These are phyloP conservation scores for Leptocoma aspasia DNA, from an alignment of 2,113 vertebrate species.

Conservation along the genomic window DNA sequence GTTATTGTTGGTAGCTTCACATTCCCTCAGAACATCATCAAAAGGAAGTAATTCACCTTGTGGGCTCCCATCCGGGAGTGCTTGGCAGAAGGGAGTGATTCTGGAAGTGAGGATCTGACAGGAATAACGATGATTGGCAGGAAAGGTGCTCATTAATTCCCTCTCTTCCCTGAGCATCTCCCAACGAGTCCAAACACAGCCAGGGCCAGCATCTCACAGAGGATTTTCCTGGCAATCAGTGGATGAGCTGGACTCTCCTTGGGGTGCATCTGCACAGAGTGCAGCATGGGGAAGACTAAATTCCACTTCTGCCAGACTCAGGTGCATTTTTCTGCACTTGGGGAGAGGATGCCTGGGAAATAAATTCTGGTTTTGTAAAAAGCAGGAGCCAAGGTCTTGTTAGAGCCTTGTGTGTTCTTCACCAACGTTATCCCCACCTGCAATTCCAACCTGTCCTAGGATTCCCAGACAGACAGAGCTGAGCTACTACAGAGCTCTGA, in stretches of 20 bases:
- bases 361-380: not conserved
- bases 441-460: not conserved
- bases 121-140: not conserved
- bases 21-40: not conserved
- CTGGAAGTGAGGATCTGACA: not conserved
- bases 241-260: not conserved
- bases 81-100: not conserved
- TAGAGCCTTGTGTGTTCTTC: not conserved
- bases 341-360: not conserved
- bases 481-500: not conserved
- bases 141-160: not conserved
- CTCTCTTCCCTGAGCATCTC: not conserved
- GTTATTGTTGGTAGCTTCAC: not conserved
- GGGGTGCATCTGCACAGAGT: not conserved
- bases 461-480: not conserved
- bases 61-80: not conserved
- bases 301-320: not conserved
- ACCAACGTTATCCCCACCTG: not conserved
- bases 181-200: not conserved
- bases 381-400: not conserved
- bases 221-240: not conserved
- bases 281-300: rapidly evolving
- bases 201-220: not conserved
- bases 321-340: not conserved
- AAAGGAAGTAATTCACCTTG: not conserved